Evolutionary conservation across 2,888 invertebrate genomes (phyloP), one percentile per base, ranked within the genome.

Genomic region (Mesorhabditis sp.): DNA sequence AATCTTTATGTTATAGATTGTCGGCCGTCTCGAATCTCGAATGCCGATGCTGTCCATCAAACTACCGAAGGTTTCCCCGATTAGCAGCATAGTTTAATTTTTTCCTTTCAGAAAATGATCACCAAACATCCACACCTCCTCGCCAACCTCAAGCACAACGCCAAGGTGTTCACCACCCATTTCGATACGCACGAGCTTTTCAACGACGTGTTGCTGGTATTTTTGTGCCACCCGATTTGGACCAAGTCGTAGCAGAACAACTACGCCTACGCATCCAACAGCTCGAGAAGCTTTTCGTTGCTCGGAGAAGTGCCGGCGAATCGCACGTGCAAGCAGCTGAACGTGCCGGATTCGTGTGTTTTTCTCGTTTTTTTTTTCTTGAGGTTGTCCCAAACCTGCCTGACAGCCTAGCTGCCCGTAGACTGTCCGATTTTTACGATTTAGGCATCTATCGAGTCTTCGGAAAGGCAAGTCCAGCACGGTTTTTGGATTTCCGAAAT

Each of bases 301-400:
- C 58, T 50, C n/a, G 58, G 58, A 13, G 58, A 50, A n/a, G n/a
- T 50, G 7, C 58, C 58, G 10, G 58, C 7, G 58, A 50, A 50
- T 50, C 58, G 58, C 58, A 50, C 58, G 58, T 50, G 58, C n/a
- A n/a, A 10, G 10, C 58, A 50, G n/a, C 58, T 50, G 58, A 50
- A 50, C 58, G 58, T 50, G 10, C 58, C 58, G 58, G 58, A 50
- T 50, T 50, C 58, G 58, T 50, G 58, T 2, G 58, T 50, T 50
- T 50, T 28, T 28, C 28, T 28, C 28, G 28, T 28, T 28, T 28
- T 28, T 28, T 28, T 28, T 28, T 28, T 28, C 28, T 28, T 28
- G 28, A 28, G 28, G 28, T 1, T 28, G 28, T 28, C 28, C 28
- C 28, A 28, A 28, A 28, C 28, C 28, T 28, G 28, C 28, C 28